Evolutionary conservation across 2,888 invertebrate species (phyloP), one percentile per base, ranked within the genome.

Genomic region (Mimumesa dahlbomi): DNA sequence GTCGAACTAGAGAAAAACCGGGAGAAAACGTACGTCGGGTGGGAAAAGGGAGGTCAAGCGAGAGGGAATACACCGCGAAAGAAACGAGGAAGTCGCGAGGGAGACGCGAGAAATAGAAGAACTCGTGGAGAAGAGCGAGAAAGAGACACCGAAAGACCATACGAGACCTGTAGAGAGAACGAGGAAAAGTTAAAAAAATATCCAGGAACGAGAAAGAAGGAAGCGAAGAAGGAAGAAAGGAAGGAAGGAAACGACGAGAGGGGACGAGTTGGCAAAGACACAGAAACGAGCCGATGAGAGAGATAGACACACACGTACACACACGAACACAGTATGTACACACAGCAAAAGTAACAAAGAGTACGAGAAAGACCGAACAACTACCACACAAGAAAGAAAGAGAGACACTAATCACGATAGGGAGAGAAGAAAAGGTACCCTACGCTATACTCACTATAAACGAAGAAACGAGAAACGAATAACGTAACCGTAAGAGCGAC

Each of bases 11-110:
- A 59, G 14, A 11, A 46, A 7, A 64, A 49, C 1, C 36, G n/a
- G n/a, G n/a, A n/a, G 34, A 13, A 14, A 52, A 19, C 9, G 34
- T 4, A 14, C 7, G 54, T 11, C 16, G 9, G 19, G 16, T 11
- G 42, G 25, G 16, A 63, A 66, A 22, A 43, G 16, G 71, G 13
- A 49, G 59, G 38, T 76, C 56, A 53, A 77, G 70, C 54, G 48
- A 31, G 61, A 65, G 45, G 54, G 54, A 46, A 48, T 48, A 64
- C 40, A 48, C 21, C 29, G 36, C 22, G 6, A 57, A 52, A 43
- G 54, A 48, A 75, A 56, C 36, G 62, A 46, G 75, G 58, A 74
- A 70, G 61, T 53, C 38, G n/a, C n/a, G 46, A 2, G 18, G 19
- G n/a, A 21, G 31, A 54, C 16, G 25, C 22, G 42, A 38, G 36